Percentiles rank a stretch among this genome's conserved stretches.
These are phyloP conservation scores for Meghimatium bilineatum DNA, from an alignment of 2,888 invertebrate genomes.

Conservation along the genomic window DNA sequence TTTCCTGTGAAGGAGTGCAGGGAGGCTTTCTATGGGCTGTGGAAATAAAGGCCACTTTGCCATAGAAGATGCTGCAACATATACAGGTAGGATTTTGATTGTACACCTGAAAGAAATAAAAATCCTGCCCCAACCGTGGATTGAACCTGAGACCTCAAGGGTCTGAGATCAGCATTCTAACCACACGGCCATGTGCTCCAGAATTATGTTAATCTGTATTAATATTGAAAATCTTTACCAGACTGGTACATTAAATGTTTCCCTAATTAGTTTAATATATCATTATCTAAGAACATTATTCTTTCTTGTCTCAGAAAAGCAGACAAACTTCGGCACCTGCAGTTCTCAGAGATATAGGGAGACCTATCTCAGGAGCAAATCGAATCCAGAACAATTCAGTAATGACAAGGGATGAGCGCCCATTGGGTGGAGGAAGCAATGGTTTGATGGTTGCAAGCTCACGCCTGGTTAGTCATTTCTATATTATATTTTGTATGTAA, in stretches of 20 bases:
- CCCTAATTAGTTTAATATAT: background rate
- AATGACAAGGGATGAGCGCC: conserved; percentile 64
- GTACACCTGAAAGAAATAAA: no score
- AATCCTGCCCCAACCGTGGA: no score
- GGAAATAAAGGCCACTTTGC: no score
- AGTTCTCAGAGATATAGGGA: conserved; percentile 60
- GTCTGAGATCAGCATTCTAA: no score
- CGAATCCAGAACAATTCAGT: conserved; percentile 68
- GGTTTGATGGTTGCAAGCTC: conserved; percentile 71
- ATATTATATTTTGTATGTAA: background rate
- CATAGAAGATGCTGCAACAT: no score
- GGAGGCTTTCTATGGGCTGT: no score
- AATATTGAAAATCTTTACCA: no score
- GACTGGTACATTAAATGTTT: background rate
- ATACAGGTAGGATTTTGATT: no score
- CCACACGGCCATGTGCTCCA: no score
- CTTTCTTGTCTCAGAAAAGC: conserved; percentile 55
- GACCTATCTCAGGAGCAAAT: conserved; percentile 67
- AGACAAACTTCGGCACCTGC: conserved; percentile 75
- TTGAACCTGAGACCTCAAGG: no score
- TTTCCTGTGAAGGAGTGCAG: no score
- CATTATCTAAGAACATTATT: conserved; percentile 24
- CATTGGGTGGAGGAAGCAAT: conserved; percentile 61
- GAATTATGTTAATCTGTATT: no score
- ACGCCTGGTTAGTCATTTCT: conserved; percentile 66